Conservation (phyloP, 1,140 invertebrate species). For the Sycophila sp. region DNA sequence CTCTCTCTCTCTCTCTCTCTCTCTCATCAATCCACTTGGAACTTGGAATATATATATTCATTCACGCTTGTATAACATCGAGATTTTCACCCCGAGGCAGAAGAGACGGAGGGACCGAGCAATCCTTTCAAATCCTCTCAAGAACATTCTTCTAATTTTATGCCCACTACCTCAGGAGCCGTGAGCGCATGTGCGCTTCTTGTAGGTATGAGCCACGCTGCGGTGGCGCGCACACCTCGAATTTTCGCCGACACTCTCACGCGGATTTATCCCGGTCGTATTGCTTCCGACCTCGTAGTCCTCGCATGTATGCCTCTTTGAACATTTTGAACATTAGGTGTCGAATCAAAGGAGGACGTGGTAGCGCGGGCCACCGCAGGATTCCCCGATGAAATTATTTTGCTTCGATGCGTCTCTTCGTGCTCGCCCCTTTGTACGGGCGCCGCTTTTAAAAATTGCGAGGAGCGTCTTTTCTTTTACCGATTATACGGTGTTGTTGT, state of each 20-base stretch:
- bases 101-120: slow-evolving; percentile 24
- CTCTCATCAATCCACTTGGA: not conserved
- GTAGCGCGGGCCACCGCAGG: not conserved
- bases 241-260: not conserved
- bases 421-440: too few relatives aligned
- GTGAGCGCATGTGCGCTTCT: slow-evolving; percentile 39
- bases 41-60: not conserved
- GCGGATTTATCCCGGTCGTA: slow-evolving; percentile 43
- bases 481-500: too few relatives aligned
- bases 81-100: slow-evolving; percentile 13
- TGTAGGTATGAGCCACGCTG: slow-evolving; percentile 47
- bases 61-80: not conserved
- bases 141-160: slow-evolving; percentile 57
- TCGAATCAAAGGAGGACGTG: slow-evolving; percentile 21
- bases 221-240: not conserved
- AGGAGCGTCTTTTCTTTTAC: too few relatives aligned
- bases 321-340: slow-evolving; percentile 17
- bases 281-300: not conserved
- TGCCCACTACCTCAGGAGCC: slow-evolving; percentile 43
- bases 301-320: not conserved
- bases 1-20: not conserved
- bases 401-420: slow-evolving; percentile 14
- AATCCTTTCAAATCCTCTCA: slow-evolving; percentile 59
- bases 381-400: slow-evolving; percentile 20
- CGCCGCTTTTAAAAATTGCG: too few relatives aligned